phyloP scores from a whole-genome alignment of 1,140 invertebrate species.

The Radopholus similis region DNA sequence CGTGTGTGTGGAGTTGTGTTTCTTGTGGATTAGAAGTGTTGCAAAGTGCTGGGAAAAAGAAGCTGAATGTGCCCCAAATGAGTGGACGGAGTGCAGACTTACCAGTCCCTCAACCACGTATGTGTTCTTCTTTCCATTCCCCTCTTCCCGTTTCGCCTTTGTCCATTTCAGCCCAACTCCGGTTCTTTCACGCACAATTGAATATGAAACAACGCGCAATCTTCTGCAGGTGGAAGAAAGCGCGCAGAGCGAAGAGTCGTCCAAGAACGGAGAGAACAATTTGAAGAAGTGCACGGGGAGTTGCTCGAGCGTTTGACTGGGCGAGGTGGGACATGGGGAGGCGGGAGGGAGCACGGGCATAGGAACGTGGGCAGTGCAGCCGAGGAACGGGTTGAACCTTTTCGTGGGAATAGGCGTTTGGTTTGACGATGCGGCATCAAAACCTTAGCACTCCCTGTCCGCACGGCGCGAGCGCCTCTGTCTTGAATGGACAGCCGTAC shows the following conservation, averaged over 20 bases:
- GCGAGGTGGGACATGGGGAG: background rate
- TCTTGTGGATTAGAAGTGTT: no score
- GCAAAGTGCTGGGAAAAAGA: no score
- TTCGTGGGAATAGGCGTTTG: background rate
- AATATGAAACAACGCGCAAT: no score
- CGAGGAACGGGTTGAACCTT: constrained; percentile 11
- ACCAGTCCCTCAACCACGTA: no score
- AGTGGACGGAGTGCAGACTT: no score
- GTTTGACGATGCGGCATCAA: background rate
- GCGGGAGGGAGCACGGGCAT: background rate
- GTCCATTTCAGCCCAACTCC: no score
- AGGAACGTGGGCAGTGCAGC: background rate
- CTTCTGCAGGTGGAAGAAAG: constrained; percentile 1
- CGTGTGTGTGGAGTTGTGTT: no score
- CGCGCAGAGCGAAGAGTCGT: constrained; percentile 1
- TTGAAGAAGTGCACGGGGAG: background rate
- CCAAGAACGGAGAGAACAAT: background rate
- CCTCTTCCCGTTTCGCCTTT: no score
- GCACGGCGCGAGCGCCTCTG: background rate
- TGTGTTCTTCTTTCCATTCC: no score
- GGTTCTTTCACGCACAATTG: no score
- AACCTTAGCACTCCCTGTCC: background rate
- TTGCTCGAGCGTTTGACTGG: background rate
- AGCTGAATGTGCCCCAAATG: no score
- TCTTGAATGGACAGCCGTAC: background rate